Percentiles rank a stretch among this genome's conserved stretches.
phyloP scores from a whole-genome alignment of 2,888 invertebrate genomes.

The Toxonevra muliebris region DNA sequence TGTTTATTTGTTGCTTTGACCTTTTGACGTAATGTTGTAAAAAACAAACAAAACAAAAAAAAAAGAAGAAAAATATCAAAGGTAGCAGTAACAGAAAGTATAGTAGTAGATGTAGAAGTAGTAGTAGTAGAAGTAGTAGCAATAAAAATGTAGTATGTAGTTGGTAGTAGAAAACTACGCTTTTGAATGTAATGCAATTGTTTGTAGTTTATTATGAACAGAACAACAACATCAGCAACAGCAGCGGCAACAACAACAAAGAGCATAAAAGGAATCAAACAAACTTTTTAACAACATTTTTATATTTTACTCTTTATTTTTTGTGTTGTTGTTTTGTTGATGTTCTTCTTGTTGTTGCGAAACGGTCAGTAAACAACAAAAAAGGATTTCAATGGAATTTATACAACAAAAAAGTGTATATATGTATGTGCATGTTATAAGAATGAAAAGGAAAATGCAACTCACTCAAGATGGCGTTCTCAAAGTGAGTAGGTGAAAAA shows the following conservation, averaged over 20 bases:
- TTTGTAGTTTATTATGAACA: constrained; percentile 12
- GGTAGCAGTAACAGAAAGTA: constrained; percentile 15
- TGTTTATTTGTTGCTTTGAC: constrained; percentile 32
- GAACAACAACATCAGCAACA: constrained; percentile 22
- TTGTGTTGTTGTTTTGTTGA: constrained; percentile 17
- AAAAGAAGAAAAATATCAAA: constrained; percentile 16
- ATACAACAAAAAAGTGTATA: constrained; percentile 13
- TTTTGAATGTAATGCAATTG: constrained; percentile 15
- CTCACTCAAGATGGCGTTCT: too few species aligned
- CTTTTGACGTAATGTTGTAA: constrained; percentile 33
- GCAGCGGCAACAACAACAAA: neutral
- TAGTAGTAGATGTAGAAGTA: constrained; percentile 6
- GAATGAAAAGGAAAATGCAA: neutral
- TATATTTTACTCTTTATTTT: constrained; percentile 15
- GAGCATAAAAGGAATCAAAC: constrained; percentile 22
- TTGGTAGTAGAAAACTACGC: constrained; percentile 3
- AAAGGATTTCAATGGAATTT: constrained; percentile 34
- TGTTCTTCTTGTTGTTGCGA: constrained; percentile 12
- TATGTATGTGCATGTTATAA: neutral
- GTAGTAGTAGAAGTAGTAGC: neutral
- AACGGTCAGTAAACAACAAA: constrained; percentile 29
- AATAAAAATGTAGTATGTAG: constrained; percentile 14
- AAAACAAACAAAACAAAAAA: constrained; percentile 19
- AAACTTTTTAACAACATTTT: constrained; percentile 26
- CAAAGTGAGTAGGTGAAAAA: too few species aligned